phyloP scores from a whole-genome alignment of 2,888 invertebrate species.

The Noctua janthe region DNA sequence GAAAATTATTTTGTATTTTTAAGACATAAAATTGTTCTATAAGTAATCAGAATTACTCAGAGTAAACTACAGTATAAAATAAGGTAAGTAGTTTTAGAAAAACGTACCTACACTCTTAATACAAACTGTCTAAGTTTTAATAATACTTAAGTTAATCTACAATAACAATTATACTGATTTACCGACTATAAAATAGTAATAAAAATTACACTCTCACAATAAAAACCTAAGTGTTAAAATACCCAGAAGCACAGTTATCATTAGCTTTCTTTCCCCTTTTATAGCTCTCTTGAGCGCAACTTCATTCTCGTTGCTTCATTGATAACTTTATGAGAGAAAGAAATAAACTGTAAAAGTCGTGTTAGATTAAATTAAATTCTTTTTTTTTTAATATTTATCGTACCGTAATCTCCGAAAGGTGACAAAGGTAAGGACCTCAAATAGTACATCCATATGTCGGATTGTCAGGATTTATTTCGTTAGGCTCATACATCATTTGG shows the following conservation, averaged over 20 bases:
- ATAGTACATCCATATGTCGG: too few species aligned
- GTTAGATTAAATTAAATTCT: not conserved
- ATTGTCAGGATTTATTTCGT: too few species aligned
- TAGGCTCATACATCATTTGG: too few species aligned
- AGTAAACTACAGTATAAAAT: not conserved
- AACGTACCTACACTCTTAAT: not conserved
- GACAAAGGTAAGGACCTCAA: too few species aligned
- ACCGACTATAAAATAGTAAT: slow-evolving; percentile 5
- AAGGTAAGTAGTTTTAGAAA: not conserved
- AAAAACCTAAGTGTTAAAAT: slow-evolving; percentile 28
- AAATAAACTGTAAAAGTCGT: slow-evolving; percentile 1
- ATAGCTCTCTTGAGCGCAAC: slow-evolving; percentile 62
- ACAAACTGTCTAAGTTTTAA: not conserved
- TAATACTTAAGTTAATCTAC: not conserved
- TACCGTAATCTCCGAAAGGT: not conserved
- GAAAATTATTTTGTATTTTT: not conserved
- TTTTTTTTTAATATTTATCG: not conserved
- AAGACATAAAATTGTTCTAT: not conserved
- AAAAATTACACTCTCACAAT: slow-evolving; percentile 24
- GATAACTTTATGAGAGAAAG: slow-evolving; percentile 31
- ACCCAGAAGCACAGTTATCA: slow-evolving; percentile 49
- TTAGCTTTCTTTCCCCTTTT: slow-evolving; percentile 70
- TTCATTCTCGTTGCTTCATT: slow-evolving; percentile 32
- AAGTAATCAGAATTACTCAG: not conserved
- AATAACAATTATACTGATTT: not conserved